These are phyloP conservation scores for Murina feae DNA, from an alignment of 2,113 vertebrate species.

Conservation along the genomic window DNA sequence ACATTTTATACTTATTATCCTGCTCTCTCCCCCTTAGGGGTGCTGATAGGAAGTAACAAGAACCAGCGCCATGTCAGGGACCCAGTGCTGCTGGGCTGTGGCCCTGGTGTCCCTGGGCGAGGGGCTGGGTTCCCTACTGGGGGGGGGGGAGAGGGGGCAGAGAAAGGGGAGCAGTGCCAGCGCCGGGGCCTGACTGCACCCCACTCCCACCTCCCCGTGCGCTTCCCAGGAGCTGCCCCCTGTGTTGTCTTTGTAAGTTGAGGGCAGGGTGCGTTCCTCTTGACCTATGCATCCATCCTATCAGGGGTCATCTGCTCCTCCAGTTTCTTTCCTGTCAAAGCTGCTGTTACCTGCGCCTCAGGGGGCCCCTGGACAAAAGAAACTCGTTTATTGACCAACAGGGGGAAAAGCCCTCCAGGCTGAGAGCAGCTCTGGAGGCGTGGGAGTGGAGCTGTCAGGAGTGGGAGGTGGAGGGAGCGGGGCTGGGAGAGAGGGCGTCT, in stretches of 20 bases:
- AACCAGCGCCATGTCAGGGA: accelerated
- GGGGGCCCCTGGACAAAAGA: not conserved
- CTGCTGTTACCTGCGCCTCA: not conserved
- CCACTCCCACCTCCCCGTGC: accelerated
- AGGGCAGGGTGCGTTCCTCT: not conserved
- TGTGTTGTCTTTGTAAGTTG: not conserved
- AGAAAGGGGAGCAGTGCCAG: not conserved
- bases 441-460: too few species aligned
- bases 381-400: accelerated
- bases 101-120: accelerated
- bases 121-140: too few species aligned
- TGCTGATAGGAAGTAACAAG: not conserved
- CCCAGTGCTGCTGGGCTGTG: not conserved
- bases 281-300: accelerated
- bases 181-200: not conserved
- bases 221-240: accelerated
- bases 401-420: not conserved
- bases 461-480: accelerated
- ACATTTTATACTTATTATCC: not conserved
- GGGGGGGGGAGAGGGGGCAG: accelerated
- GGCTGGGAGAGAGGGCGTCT: accelerated
- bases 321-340: not conserved
- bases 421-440: not conserved
- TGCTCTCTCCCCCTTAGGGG: not conserved
- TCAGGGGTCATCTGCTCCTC: accelerated